Conservation (phyloP, 35 echinoderm and acorn worm species). For the Ophiothrix spiculata region DNA sequence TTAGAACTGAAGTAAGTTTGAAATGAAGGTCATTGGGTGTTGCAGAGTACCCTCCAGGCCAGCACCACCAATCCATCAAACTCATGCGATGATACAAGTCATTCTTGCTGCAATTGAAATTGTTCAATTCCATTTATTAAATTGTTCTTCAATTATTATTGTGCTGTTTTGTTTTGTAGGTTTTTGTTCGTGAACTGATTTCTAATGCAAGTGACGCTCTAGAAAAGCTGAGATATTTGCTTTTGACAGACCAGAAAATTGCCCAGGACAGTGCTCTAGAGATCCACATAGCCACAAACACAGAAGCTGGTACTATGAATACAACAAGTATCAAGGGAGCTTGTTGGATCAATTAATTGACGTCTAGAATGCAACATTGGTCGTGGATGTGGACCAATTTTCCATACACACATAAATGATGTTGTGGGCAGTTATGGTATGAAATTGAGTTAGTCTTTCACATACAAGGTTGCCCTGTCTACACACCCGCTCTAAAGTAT, state of each 20-base stretch:
- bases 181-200: slow-evolving; percentile 91
- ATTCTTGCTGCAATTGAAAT: not conserved
- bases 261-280: slow-evolving; percentile 61
- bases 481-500: too few species aligned
- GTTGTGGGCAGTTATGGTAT: too few species aligned
- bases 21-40: too few species aligned
- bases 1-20: too few species aligned
- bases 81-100: not conserved
- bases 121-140: not conserved
- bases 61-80: not conserved
- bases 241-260: slow-evolving; percentile 47
- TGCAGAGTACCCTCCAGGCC: too few species aligned
- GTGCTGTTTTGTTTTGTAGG: slow-evolving; percentile 36
- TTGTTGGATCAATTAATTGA: not conserved
- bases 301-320: slow-evolving; percentile 82
- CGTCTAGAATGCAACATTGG: too few species aligned
- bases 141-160: too few species aligned
- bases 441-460: too few species aligned
- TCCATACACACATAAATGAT: too few species aligned
- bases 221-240: slow-evolving; percentile 79
- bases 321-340: slow-evolving; percentile 76
- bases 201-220: slow-evolving; percentile 99
- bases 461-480: too few species aligned
- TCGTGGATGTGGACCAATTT: too few species aligned
- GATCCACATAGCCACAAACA: slow-evolving; percentile 86